These are phyloP conservation scores for Ictalurus punctatus DNA, from an alignment of 2,113 vertebrate genomes.

Conservation along the genomic window DNA sequence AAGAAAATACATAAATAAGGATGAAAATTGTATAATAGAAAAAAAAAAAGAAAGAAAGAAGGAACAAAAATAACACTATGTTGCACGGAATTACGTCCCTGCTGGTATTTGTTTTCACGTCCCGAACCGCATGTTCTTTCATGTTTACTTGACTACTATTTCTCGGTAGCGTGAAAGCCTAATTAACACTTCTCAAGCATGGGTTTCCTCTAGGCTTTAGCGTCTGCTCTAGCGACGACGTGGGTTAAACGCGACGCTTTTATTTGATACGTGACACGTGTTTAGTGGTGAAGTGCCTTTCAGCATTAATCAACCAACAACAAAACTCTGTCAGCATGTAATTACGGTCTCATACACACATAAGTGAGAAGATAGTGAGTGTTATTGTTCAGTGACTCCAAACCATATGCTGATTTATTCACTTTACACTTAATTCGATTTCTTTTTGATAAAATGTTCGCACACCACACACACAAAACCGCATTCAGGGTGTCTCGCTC, in stretches of 20 bases:
- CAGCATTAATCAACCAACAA: constrained; percentile 61
- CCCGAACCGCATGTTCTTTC: not conserved
- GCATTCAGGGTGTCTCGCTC: constrained; percentile 57
- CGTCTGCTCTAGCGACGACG: not conserved
- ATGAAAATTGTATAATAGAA: too few relatives aligned
- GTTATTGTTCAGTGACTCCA: constrained; percentile 60
- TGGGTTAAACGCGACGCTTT: constrained; percentile 31
- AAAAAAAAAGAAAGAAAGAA: too few relatives aligned
- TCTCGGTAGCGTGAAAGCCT: not conserved
- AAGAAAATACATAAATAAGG: too few relatives aligned
- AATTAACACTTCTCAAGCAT: not conserved
- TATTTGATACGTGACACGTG: constrained; percentile 64
- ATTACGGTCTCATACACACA: constrained; percentile 54
- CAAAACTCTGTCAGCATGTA: constrained; percentile 60
- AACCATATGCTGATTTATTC: constrained; percentile 56
- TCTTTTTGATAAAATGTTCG: not conserved
- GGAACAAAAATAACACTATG: too few relatives aligned
- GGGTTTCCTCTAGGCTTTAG: not conserved
- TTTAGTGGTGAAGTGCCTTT: constrained; percentile 62
- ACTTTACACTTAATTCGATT: constrained; percentile 63
- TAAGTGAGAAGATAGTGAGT: constrained; percentile 55
- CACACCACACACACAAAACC: constrained; percentile 15
- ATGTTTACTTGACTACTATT: not conserved
- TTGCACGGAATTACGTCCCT: not conserved
- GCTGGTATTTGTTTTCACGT: not conserved